Percentiles rank a stretch among this genome's conserved stretches.
Conservation (phyloP, 2,888 invertebrate species). For the Eretmocerus hayati region DNA sequence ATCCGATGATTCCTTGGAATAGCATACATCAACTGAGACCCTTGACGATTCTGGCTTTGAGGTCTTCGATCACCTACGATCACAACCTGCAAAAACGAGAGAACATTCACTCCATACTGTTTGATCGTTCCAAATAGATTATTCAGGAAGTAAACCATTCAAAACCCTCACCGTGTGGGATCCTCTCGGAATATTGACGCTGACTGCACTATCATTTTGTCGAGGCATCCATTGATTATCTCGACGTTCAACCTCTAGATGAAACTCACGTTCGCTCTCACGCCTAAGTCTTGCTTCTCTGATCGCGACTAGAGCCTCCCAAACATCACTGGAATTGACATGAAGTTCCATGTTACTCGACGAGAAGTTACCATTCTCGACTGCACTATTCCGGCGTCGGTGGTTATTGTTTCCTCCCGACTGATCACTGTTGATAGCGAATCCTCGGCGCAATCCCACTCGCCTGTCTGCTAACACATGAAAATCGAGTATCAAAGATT, state of each 20-base stretch:
- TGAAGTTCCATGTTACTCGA: slow-evolving; percentile 44
- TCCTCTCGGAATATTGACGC: slow-evolving; percentile 33
- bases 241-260: slow-evolving; percentile 20
- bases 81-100: slow-evolving; percentile 31
- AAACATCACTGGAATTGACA: slow-evolving; percentile 53
- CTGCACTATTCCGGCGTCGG: slow-evolving; percentile 31
- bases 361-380: slow-evolving; percentile 35
- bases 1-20: slow-evolving; percentile 50
- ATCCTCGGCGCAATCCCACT: slow-evolving; percentile 13
- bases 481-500: no score
- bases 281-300: slow-evolving; percentile 56
- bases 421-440: slow-evolving; percentile 6
- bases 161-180: slow-evolving; percentile 33
- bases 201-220: slow-evolving; percentile 28
- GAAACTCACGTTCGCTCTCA: slow-evolving; percentile 47
- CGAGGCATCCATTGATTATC: slow-evolving; percentile 22
- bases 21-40: slow-evolving; percentile 38
- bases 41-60: slow-evolving; percentile 34
- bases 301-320: slow-evolving; percentile 62
- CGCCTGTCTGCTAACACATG: no score
- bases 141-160: no score
- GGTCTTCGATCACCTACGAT: slow-evolving; percentile 40
- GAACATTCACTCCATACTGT: no score
- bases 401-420: slow-evolving; percentile 14
- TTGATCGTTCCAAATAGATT: no score